Percentiles rank a stretch among this genome's conserved stretches.
phyloP scores from a whole-genome alignment of 2,797 vertebrate species.

The Tapera naevia region DNA sequence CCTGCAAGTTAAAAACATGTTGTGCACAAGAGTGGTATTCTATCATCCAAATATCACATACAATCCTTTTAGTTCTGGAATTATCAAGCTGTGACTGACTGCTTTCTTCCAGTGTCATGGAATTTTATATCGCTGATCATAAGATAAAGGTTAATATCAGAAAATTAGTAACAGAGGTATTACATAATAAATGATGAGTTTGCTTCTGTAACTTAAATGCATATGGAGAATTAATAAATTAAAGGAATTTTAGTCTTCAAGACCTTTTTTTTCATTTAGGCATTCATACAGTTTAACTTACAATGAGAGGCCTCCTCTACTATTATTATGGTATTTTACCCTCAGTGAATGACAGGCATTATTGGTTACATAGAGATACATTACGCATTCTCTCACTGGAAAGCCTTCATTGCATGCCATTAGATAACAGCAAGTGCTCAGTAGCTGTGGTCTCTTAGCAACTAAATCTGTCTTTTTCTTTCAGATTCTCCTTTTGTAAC shows the following conservation, averaged over 20 bases:
- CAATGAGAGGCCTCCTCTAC: constrained; percentile 26
- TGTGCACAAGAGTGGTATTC: background rate
- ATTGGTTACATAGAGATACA: constrained; percentile 14
- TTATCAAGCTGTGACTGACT: background rate
- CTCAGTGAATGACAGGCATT: constrained; percentile 15
- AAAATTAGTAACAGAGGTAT: background rate
- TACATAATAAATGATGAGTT: background rate
- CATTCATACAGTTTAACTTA: constrained; percentile 23
- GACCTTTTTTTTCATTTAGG: background rate
- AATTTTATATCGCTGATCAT: background rate
- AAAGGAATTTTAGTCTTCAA: background rate
- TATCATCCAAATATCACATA: background rate
- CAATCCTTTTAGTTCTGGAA: background rate
- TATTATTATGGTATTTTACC: constrained; percentile 27
- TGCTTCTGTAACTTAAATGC: background rate
- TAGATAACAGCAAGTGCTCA: constrained; percentile 64
- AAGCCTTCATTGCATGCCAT: constrained; percentile 45
- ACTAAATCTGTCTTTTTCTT: constrained; percentile 60
- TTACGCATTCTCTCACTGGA: constrained; percentile 40
- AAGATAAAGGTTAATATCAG: background rate
- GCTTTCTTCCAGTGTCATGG: background rate
- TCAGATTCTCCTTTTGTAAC: constrained; percentile 63
- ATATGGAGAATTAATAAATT: background rate
- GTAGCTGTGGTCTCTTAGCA: constrained; percentile 73
- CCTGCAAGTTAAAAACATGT: background rate